Base-by-base conservation (phyloP, 2,113 vertebrate species). In the Eublepharis macularius region DNA sequence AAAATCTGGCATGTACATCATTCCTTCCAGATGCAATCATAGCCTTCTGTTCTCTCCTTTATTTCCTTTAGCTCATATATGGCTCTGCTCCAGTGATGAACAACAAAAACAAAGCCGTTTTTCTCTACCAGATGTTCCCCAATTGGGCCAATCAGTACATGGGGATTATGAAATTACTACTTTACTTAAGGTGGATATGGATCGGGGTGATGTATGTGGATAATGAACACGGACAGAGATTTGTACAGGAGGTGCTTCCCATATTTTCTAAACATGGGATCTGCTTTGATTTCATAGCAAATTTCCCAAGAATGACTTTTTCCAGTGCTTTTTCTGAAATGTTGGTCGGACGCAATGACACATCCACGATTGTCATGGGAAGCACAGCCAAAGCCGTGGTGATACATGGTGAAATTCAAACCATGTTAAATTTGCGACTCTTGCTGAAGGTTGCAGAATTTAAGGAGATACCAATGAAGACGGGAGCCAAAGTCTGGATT, bases 151-250 rank as follows among this genome's bases (percentile, higher is more conserved):
- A 26, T n/a, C 76, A 85, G 11, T 79, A 85, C 26, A 19, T 21
- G 4, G 83, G 65, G 47, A 85, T 85, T 24, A 17, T 85, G 2
- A 49, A 72, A 1, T 29, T 85, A 70, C 29, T 85, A 3, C 39
- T 85, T 1, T 66, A 85, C 60, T 85, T 85, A 29, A 51, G 17
- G 2, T 85, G 83, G 83, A 85, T 6, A 57, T 85, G 75, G 83
- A 54, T 70, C 21, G 83, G 83, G 32, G 65, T 85, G 29, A 16
- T 85, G 57, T 78, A 43, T 45, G 39, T 45, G 11, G 29, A 85
- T 72, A 39, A 34, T 72, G 76, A 72, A 6, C 78, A n/a, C 1
- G 47, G 65, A 8, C 36, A 85, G 39, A 70, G 26, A 9, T 85
- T 85, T 79, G 66, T 79, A 12, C 66, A 79, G 32, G 26, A 85